Evolutionary conservation across 2,113 vertebrate genomes (phyloP).

Genomic region (Perca fluviatilis): DNA sequence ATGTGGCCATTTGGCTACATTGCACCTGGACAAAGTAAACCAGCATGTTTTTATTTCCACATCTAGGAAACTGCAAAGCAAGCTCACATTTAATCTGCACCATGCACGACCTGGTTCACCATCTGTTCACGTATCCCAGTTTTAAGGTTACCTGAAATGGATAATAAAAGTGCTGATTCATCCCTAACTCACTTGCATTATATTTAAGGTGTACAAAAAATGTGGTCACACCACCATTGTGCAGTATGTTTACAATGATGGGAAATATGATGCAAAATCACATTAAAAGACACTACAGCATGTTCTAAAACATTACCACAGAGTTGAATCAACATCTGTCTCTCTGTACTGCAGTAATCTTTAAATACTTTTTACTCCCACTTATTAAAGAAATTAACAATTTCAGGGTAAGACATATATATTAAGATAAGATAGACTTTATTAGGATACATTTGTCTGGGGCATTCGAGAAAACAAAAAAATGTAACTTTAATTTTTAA

Average conservation of each 20-base stretch:
- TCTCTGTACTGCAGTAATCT: neutral
- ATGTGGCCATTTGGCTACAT: conserved; percentile 31
- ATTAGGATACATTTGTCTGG: too few relatives aligned
- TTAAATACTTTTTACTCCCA: neutral
- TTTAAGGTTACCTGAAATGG: neutral
- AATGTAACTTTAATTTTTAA: too few relatives aligned
- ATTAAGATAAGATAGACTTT: neutral
- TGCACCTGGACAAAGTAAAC: neutral
- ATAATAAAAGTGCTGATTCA: too few relatives aligned
- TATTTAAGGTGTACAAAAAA: neutral
- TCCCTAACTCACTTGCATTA: neutral
- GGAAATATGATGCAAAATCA: neutral
- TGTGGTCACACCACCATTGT: neutral
- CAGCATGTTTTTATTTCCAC: neutral
- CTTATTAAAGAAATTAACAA: neutral
- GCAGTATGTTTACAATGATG: neutral
- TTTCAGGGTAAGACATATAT: neutral
- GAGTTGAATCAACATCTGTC: neutral
- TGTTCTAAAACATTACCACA: neutral
- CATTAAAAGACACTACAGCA: too few relatives aligned
- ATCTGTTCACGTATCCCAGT: neutral
- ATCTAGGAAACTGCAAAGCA: neutral
- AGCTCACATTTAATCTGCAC: neutral
- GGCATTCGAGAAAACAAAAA: too few relatives aligned
- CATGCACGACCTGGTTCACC: neutral